These are phyloP conservation scores for Heliconius hewitsoni DNA, from an alignment of 1,140 invertebrate genomes.

Conservation along the genomic window DNA sequence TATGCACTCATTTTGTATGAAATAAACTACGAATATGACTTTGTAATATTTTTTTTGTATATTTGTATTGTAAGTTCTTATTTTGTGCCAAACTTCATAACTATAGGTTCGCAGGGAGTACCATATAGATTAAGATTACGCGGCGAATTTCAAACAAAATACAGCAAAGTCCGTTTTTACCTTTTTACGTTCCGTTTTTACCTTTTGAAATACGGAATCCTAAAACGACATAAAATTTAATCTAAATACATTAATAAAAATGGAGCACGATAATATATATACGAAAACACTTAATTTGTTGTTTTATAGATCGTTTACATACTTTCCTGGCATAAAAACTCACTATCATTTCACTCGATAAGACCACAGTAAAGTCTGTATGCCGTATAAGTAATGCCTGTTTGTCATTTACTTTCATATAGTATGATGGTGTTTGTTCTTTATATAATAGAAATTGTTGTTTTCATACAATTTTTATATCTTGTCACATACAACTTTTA, in stretches of 20 bases:
- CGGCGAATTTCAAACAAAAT: too few species aligned
- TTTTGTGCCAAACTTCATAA: too few species aligned
- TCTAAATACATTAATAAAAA: background rate
- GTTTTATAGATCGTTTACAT: constrained; percentile 7
- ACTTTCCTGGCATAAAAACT: background rate
- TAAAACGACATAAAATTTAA: background rate
- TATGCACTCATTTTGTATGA: too few species aligned
- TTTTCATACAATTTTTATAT: background rate
- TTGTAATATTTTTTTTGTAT: too few species aligned
- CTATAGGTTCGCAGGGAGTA: too few species aligned
- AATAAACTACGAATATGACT: too few species aligned
- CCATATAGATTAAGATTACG: too few species aligned
- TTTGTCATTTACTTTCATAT: background rate
- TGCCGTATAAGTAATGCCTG: background rate
- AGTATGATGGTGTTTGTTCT: background rate
- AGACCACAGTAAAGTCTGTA: background rate
- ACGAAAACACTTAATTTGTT: background rate
- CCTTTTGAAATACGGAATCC: too few species aligned
- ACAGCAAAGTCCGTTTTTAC: too few species aligned
- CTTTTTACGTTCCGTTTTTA: too few species aligned
- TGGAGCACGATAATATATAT: background rate
- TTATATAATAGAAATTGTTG: background rate
- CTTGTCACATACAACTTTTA: background rate
- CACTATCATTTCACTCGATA: background rate
- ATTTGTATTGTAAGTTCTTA: too few species aligned